These are phyloP conservation scores for Acanthosoma haemorrhoidale DNA, from an alignment of 2,888 invertebrate genomes.

Conservation along the genomic window DNA sequence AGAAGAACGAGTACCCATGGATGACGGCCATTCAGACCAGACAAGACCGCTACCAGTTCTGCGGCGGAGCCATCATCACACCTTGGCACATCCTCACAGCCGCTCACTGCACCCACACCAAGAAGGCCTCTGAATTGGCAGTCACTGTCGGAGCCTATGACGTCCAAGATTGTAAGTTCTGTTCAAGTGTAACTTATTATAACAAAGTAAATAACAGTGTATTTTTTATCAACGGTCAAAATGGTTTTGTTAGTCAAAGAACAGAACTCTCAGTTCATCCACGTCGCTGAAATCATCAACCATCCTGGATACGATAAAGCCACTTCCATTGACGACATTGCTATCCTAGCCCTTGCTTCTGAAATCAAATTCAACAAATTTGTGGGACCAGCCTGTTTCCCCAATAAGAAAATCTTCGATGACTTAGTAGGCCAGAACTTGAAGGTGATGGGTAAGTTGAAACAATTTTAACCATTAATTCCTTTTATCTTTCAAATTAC, in stretches of 20 bases:
- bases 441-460: background rate
- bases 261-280: background rate
- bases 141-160: background rate
- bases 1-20: background rate
- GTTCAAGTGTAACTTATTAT: background rate
- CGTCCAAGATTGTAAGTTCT: background rate
- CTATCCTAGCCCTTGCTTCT: too few species aligned
- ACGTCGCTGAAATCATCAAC: background rate
- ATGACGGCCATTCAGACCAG: background rate
- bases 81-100: background rate
- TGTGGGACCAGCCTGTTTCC: background rate
- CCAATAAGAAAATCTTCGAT: background rate
- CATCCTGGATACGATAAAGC: background rate
- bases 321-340: background rate
- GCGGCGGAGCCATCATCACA: conserved; percentile 7
- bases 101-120: background rate
- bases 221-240: background rate
- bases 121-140: background rate
- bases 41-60: background rate
- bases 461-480: too few species aligned
- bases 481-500: background rate
- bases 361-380: background rate
- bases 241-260: too few species aligned
- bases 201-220: background rate
- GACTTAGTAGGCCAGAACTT: background rate